Evolutionary conservation across 1,140 invertebrate species (phyloP).

Genomic region (Gonatopus flavifemur): DNA sequence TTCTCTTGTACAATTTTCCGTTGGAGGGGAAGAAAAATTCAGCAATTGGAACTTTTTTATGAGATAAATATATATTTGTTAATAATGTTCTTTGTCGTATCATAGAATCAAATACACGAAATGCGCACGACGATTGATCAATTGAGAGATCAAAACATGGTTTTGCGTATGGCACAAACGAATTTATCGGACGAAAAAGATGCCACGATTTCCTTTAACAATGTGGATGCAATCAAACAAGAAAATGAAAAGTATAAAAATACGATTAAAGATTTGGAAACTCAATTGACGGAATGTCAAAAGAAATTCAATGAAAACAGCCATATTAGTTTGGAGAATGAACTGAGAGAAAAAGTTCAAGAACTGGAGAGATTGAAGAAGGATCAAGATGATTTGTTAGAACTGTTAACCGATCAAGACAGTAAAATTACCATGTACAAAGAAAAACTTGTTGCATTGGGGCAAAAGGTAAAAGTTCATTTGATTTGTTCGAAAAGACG

Average conservation of each 20-base stretch:
- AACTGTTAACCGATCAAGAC: slow-evolving; percentile 84
- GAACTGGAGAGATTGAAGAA: slow-evolving; percentile 76
- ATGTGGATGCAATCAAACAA: slow-evolving; percentile 28
- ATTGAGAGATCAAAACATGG: slow-evolving; percentile 84
- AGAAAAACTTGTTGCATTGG: slow-evolving; percentile 68
- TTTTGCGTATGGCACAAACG: slow-evolving; percentile 73
- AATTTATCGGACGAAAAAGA: slow-evolving; percentile 31
- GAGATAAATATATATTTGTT: background rate
- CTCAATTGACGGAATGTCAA: slow-evolving; percentile 40
- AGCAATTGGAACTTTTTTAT: background rate
- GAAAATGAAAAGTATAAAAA: slow-evolving; percentile 43
- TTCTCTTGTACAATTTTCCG: background rate
- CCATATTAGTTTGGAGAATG: slow-evolving; percentile 42
- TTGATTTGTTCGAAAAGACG: background rate
- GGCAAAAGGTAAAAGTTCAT: slow-evolving; percentile 63
- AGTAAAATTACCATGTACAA: slow-evolving; percentile 73
- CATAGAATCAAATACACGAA: slow-evolving; percentile 70
- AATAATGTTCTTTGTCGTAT: slow-evolving; percentile 11
- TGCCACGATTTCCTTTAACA: slow-evolving; percentile 15
- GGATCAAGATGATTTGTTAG: slow-evolving; percentile 89
- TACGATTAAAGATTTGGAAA: slow-evolving; percentile 42
- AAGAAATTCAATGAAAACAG: slow-evolving; percentile 20
- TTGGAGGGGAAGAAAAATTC: background rate
- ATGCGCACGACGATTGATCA: slow-evolving; percentile 72
- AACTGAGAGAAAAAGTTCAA: slow-evolving; percentile 51